These are phyloP conservation scores for Pseudomyrmex sp. DNA, from an alignment of 1,140 invertebrate genomes.

Conservation along the genomic window DNA sequence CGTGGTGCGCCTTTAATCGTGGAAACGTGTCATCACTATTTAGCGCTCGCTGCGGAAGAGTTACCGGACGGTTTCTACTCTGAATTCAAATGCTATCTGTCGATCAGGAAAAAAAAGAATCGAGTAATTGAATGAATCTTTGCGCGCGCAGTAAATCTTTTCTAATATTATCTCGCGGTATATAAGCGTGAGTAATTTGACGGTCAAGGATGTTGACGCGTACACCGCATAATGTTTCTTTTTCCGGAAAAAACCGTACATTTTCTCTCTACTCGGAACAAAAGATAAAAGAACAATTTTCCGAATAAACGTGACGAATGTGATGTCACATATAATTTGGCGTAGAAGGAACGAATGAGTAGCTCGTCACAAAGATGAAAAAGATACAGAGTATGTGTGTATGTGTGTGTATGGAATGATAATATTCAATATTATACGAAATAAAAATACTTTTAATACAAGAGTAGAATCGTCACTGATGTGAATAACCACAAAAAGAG, in stretches of 20 bases:
- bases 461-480: conserved; percentile 15
- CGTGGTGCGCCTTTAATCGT: conserved; percentile 86
- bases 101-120: conserved; percentile 25
- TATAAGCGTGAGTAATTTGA: not conserved
- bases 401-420: not conserved
- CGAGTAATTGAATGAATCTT: conserved; percentile 3
- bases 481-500: conserved; percentile 32
- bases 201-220: not conserved
- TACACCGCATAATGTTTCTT: too few relatives aligned
- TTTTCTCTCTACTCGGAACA: too few relatives aligned
- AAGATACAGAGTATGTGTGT: too few relatives aligned
- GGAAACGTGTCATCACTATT: conserved; percentile 91
- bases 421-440: not conserved
- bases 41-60: conserved; percentile 88
- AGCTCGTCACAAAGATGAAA: too few relatives aligned
- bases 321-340: too few relatives aligned
- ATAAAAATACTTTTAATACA: not conserved
- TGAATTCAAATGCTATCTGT: conserved; percentile 43
- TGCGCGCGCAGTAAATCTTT: too few relatives aligned
- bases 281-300: not conserved
- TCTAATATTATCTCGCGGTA: too few relatives aligned
- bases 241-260: too few relatives aligned
- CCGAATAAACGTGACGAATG: too few relatives aligned
- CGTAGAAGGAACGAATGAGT: too few relatives aligned
- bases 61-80: conserved; percentile 77